phyloP scores from a whole-genome alignment of 2,888 invertebrate species.

The Tholera decimalis region DNA sequence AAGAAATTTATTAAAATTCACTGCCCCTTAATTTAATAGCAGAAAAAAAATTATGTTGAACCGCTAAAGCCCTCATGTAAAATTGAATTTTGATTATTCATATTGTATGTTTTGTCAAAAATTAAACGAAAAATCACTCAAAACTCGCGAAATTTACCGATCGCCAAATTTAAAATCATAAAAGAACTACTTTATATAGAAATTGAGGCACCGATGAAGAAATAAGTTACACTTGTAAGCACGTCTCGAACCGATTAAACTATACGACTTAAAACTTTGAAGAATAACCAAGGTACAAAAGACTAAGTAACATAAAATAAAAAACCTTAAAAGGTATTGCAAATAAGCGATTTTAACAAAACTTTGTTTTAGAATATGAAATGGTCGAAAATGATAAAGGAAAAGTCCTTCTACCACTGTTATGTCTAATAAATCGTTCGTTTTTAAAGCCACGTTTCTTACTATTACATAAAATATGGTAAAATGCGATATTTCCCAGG shows the following conservation, averaged over 20 bases:
- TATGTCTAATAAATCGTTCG: neutral
- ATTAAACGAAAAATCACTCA: too few species aligned
- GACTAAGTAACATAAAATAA: neutral
- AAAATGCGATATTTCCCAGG: neutral
- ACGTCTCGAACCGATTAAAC: neutral
- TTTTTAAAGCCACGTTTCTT: neutral
- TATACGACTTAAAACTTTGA: neutral
- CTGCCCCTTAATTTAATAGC: too few species aligned
- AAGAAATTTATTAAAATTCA: too few species aligned
- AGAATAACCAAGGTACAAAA: neutral
- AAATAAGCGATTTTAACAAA: neutral
- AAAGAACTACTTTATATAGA: neutral
- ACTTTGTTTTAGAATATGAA: neutral
- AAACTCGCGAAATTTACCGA: neutral
- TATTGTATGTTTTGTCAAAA: too few species aligned
- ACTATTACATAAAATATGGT: neutral
- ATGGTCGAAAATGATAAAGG: neutral
- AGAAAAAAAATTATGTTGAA: too few species aligned
- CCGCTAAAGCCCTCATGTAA: neutral
- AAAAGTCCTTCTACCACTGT: neutral
- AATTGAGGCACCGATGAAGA: neutral
- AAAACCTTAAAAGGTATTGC: neutral
- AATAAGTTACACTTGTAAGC: neutral
- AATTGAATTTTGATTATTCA: neutral
- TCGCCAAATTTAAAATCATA: neutral